Percentiles rank a stretch among this genome's conserved stretches.
Conservation (phyloP, 2,888 invertebrate species). For the Dynastes hyllus region DNA sequence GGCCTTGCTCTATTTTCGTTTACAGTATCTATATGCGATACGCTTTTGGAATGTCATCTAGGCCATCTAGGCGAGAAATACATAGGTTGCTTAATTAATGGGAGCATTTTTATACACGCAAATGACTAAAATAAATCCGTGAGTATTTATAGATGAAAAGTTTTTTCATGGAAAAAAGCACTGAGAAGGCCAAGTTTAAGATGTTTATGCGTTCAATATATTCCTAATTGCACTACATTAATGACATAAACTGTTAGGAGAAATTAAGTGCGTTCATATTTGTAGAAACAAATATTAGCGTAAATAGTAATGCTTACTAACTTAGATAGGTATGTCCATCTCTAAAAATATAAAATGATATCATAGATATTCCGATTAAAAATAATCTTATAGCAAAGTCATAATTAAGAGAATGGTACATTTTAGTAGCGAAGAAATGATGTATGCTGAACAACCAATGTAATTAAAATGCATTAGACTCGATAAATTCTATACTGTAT, state of each 20-base stretch:
- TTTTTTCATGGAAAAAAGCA: background rate
- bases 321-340: background rate
- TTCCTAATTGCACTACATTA: background rate
- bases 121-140: constrained; percentile 6
- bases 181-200: background rate
- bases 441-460: too few species aligned
- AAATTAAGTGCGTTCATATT: background rate
- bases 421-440: too few species aligned
- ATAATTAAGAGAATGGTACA: too few species aligned
- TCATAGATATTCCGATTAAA: too few species aligned
- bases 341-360: too few species aligned
- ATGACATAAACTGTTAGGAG: background rate
- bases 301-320: constrained; percentile 3
- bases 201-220: background rate
- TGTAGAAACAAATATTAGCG: background rate
- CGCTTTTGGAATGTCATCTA: background rate
- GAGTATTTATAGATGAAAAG: background rate
- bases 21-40: background rate
- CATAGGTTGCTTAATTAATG: background rate
- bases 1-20: constrained; percentile 6
- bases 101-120: constrained; percentile 2
- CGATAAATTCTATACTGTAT: too few species aligned
- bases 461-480: too few species aligned
- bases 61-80: background rate
- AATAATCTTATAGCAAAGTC: too few species aligned